Evolutionary conservation across 2,797 vertebrate genomes (phyloP).

Genomic region (Poeciliopsis turneri): DNA sequence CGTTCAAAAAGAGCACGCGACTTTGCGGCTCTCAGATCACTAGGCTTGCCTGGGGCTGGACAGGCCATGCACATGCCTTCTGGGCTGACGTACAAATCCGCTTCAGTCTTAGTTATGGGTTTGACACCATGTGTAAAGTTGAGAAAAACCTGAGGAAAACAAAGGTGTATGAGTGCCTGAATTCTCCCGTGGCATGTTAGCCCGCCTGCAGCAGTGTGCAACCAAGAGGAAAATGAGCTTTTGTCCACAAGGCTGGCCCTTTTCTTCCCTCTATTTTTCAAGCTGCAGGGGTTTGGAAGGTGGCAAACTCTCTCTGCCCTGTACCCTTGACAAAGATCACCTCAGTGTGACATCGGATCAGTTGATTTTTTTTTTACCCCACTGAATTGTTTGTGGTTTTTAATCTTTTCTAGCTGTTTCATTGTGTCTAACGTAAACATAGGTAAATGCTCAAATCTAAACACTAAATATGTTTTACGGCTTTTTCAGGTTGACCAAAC

Average conservation of each 20-base stretch:
- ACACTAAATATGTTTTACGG: background rate
- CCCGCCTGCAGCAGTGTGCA: constrained; percentile 77
- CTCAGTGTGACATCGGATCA: constrained; percentile 36
- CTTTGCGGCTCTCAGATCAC: constrained; percentile 47
- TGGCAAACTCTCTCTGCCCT: constrained; percentile 60
- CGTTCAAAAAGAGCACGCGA: constrained; percentile 22
- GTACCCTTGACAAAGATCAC: constrained; percentile 61
- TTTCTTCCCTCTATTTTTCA: constrained; percentile 58
- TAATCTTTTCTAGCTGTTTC: constrained; percentile 15
- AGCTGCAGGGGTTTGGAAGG: constrained; percentile 67
- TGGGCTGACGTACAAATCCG: constrained; percentile 61
- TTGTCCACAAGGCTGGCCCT: constrained; percentile 75
- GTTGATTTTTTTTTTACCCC: constrained; percentile 29
- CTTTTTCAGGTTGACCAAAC: background rate
- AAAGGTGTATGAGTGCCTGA: constrained; percentile 76
- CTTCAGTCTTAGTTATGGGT: constrained; percentile 52
- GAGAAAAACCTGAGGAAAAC: constrained; percentile 75
- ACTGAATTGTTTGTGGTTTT: constrained; percentile 24
- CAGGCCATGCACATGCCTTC: constrained; percentile 51
- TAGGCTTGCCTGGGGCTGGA: constrained; percentile 45
- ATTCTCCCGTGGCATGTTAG: constrained; percentile 77
- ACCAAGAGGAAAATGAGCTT: constrained; percentile 82
- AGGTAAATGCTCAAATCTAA: constrained; percentile 34
- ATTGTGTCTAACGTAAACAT: constrained; percentile 17
- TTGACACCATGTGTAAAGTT: constrained; percentile 71